Evolutionary conservation across 2,113 vertebrate species (phyloP), one percentile per base, ranked within the genome.

Genomic region (Cheilinus undulatus): DNA sequence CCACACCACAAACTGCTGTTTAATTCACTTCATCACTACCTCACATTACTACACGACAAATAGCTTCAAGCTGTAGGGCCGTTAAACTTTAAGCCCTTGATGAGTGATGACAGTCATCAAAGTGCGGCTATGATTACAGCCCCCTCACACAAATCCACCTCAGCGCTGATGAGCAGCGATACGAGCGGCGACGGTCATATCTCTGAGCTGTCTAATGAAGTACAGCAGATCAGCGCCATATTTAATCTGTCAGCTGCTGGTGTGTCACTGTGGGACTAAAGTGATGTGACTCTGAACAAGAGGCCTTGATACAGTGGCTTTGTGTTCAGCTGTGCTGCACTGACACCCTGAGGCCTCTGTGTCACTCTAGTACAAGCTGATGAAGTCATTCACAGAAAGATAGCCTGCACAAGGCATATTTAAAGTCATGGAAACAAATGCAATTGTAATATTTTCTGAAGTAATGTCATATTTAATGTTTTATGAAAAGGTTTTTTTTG

Each of bases 321-420:
- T 56, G 40, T 46, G 73, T 51, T 59, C 53, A 58, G 56, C 59
- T 59, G 79, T 17, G 78, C 70, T 60, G 74, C 73, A 69, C 58
- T 71, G 83, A 81, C 83, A 75, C 79, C 85, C 78, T 32, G 62
- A 79, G 85, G 89, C 79, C 74, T 83, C 63, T 10, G 43, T 7
- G 27, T 32, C 82, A 59, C 68, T 32, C 52, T 28, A n/a, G 40
- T 24, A 17, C 36, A 43, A 23, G 8, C 57, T 15, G 43, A 58
- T 23, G 60, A 57, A 52, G n/a, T 73, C 23, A 7, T 38, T 19
- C 53, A 64, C 0, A 17, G 9, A 28, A 19, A 11, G 10, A 11
- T 34, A 34, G 32, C n/a, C n/a, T n/a, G n/a, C n/a, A n/a, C n/a
- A 34, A 10, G 5, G 9, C 32, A 34, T 11, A 5, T n/a, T n/a